phyloP scores from a whole-genome alignment of 2,113 vertebrate genomes.

The Chauna torquata region DNA sequence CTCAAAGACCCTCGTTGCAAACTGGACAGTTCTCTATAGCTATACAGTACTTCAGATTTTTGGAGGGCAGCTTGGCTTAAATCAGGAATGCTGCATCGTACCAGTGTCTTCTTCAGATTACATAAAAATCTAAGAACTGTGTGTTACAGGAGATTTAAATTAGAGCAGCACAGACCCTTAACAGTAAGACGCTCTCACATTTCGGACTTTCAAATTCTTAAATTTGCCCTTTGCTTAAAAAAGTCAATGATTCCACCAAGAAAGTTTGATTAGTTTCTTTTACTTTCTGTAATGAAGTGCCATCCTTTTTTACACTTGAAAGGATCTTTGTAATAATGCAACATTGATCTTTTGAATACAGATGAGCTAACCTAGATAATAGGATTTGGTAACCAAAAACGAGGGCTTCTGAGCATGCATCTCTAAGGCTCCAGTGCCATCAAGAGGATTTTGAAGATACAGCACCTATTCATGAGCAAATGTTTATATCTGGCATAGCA shows the following conservation, averaged over 20 bases:
- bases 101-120: constrained; percentile 49
- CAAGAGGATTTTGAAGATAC: constrained; percentile 70
- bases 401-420: not conserved
- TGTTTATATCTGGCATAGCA: not conserved
- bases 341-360: constrained; percentile 90
- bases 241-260: constrained; percentile 87
- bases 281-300: constrained; percentile 89
- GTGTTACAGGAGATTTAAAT: constrained; percentile 35
- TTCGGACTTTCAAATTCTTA: constrained; percentile 83
- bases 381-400: constrained; percentile 75
- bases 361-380: constrained; percentile 88
- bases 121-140: constrained; percentile 24
- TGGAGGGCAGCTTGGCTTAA: not conserved
- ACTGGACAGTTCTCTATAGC: not conserved
- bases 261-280: constrained; percentile 90
- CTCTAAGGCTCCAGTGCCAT: constrained; percentile 77
- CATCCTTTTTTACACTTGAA: constrained; percentile 91
- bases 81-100: not conserved
- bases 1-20: not conserved
- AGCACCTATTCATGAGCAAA: constrained; percentile 13
- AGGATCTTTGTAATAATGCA: constrained; percentile 89
- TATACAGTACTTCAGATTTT: not conserved
- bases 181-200: constrained; percentile 62
- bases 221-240: constrained; percentile 88
- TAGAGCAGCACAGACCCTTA: constrained; percentile 49